Evolutionary conservation across 2,797 vertebrate species (phyloP), one percentile per base, ranked within the genome.

Genomic region (Sciurus vulgaris): DNA sequence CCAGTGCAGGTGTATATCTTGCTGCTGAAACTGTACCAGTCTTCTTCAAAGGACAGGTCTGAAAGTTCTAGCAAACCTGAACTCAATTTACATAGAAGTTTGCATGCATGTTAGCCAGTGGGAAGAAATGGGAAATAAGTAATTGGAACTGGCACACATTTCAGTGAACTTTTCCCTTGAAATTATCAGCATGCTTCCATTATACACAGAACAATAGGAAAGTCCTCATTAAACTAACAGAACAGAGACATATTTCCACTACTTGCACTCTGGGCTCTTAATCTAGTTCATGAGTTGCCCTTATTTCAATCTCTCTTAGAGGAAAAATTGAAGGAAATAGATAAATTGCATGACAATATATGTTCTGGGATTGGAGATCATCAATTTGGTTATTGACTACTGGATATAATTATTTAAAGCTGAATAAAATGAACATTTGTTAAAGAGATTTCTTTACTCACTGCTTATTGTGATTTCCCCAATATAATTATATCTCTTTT

Each of bases 121-220:
- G 56, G 86, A 76, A 28, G n/a, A 59, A 93, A 69, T 72, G 35
- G 63, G 51, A 93, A 91, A 59, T 47, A 95, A 86, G 22, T 59
- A 86, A 91, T 92, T 91, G 77, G 47, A 97, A 88, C 22, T 38
- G 74, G 77, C 81, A 82, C 63, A 92, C 38, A 91, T 83, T 96
- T 93, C 87, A 83, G 65, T 88, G 96, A 92, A 91, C 72, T 93
- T 97, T 86, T 47, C 93, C 87, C 73, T 95, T 26, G 82, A 95
- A 94, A 86, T 79, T 84, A 87, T 79, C 85, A 73, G 49, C 73
- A 47, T 84, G 93, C 35, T 92, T 90, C 86, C 81, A n/a, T 67
- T 96, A 84, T 67, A 69, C 2, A 28, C 10, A 74, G 93, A 97
- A 95, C 92, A 96, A 89, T 96, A 76, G 86, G 44, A 70, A 79